Evolutionary conservation across 1,140 invertebrate genomes (phyloP).

Genomic region (Xylocopa sonorina): DNA sequence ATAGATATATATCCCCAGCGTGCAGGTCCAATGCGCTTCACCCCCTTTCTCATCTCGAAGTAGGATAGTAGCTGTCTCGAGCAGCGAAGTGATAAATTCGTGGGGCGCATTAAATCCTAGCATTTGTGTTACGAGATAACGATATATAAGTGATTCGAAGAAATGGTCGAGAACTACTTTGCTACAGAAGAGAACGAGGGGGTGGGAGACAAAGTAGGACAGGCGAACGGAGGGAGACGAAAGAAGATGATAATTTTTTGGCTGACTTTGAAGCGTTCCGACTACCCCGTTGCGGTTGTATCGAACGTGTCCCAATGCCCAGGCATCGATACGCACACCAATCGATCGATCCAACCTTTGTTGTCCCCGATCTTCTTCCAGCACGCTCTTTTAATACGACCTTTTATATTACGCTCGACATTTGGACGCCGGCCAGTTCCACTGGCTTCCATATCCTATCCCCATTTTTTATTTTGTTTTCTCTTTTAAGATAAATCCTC

Average conservation of each 20-base stretch:
- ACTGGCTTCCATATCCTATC: background rate
- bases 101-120: constrained; percentile 2
- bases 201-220: background rate
- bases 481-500: no score
- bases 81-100: constrained; percentile 40
- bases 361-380: constrained; percentile 20
- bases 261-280: constrained; percentile 2
- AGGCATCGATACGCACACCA: background rate
- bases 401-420: constrained; percentile 53
- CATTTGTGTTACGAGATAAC: background rate
- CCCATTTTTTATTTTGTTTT: no score
- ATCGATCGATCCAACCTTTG: constrained; percentile 5
- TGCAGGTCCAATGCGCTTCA: background rate
- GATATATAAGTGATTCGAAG: background rate
- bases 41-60: background rate
- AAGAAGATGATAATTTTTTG: background rate
- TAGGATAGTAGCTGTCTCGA: constrained; percentile 34
- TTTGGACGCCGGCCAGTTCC: constrained; percentile 61
- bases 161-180: background rate
- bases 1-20: no score
- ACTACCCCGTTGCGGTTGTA: constrained; percentile 11
- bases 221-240: no score
- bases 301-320: background rate
- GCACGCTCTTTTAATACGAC: constrained; percentile 38
- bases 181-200: no score